A percentile compares a stretch with the other conserved stretches of the same genome.
Evolutionary conservation across 92 coral and sea anemone species (phyloP).

Genomic region (Scolanthus callimorphus): DNA sequence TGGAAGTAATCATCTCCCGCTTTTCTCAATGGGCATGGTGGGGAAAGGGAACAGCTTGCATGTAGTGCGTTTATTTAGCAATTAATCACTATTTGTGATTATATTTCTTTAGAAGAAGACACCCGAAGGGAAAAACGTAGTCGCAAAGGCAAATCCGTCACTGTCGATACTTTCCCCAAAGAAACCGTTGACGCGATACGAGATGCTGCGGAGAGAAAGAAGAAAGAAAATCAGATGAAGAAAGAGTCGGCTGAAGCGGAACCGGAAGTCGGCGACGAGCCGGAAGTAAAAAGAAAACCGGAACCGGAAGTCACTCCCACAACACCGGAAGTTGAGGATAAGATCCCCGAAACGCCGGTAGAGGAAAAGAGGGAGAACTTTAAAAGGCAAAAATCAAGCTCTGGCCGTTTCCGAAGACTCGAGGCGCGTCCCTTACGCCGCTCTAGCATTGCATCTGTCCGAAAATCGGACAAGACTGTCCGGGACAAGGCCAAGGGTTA

Average conservation of each 20-base stretch:
- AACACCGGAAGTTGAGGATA: background rate
- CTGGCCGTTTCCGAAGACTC: slow-evolving; percentile 29
- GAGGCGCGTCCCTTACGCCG: slow-evolving; percentile 75
- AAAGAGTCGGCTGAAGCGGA: background rate
- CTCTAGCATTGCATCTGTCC: slow-evolving; percentile 83
- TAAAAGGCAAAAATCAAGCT: slow-evolving; percentile 14
- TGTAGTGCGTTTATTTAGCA: no score
- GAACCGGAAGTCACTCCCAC: background rate
- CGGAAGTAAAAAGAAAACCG: slow-evolving; percentile 4
- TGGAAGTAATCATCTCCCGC: slow-evolving; percentile 22
- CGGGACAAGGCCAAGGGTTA: slow-evolving; percentile 64
- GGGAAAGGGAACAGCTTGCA: no score
- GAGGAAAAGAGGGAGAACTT: background rate
- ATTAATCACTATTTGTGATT: no score
- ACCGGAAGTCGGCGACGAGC: no score
- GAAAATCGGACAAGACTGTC: slow-evolving; percentile 85
- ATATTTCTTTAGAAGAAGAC: slow-evolving; percentile 8
- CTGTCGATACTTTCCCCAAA: slow-evolving; percentile 15
- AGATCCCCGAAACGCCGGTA: no score
- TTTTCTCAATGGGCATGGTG: no score
- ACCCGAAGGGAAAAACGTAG: slow-evolving; percentile 17
- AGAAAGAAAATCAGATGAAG: background rate
- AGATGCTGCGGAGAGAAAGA: slow-evolving; percentile 26
- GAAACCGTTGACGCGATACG: slow-evolving; percentile 15
- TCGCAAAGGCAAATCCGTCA: slow-evolving; percentile 18